These are phyloP conservation scores for Drosophila tristis DNA, from an alignment of 1,140 invertebrate genomes.

Conservation along the genomic window DNA sequence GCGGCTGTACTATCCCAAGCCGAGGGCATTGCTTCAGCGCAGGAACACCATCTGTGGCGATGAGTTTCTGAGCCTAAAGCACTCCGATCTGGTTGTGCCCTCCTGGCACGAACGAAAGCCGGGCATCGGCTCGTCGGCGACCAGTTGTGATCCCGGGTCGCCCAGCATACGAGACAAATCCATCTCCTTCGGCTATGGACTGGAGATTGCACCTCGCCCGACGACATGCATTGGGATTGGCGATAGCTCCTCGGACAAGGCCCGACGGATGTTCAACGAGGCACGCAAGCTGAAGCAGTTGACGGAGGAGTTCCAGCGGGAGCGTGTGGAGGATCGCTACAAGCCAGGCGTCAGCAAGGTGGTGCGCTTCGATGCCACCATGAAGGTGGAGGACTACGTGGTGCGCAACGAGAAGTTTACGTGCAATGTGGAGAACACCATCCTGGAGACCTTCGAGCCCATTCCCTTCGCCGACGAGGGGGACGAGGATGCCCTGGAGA, in stretches of 20 bases:
- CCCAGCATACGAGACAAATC: constrained; percentile 87
- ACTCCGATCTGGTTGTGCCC: constrained; percentile 61
- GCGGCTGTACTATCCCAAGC: constrained; percentile 90
- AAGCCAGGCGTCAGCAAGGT: constrained; percentile 83
- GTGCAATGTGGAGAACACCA: constrained; percentile 83
- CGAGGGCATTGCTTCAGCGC: constrained; percentile 90
- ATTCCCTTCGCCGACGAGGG: constrained; percentile 83
- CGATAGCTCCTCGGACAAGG: constrained; percentile 42
- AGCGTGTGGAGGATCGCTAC: constrained; percentile 54
- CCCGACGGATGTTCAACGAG: constrained; percentile 57
- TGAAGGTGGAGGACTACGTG: constrained; percentile 80
- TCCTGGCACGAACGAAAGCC: constrained; percentile 75
- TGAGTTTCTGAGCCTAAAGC: constrained; percentile 65
- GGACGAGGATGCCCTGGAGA: constrained; percentile 72
- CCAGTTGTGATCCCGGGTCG: constrained; percentile 79
- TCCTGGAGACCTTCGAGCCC: constrained; percentile 81
- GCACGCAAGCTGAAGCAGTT: constrained; percentile 67
- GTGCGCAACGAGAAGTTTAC: constrained; percentile 79
- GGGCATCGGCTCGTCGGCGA: constrained; percentile 37
- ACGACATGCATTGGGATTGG: constrained; percentile 87
- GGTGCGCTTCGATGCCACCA: constrained; percentile 80
- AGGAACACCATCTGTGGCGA: constrained; percentile 93
- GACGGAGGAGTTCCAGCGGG: constrained; percentile 64
- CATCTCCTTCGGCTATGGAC: constrained; percentile 89
- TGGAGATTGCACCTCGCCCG: constrained; percentile 88